Evolutionary conservation across 2,113 vertebrate species (phyloP), one percentile per base, ranked within the genome.

Genomic region (Corythaixoides concolor): DNA sequence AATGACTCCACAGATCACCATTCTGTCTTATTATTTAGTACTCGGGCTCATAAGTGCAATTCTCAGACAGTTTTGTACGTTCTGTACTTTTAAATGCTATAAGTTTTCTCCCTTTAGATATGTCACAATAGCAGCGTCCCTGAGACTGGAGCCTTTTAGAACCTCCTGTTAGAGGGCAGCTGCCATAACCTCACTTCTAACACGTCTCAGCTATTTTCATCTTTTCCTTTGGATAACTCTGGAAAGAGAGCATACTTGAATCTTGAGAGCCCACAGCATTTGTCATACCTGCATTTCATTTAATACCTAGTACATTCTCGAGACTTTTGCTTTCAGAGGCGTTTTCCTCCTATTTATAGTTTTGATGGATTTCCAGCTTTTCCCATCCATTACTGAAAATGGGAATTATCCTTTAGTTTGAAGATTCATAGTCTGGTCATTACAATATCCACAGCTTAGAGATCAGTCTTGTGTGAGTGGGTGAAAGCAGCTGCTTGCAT

Each of bases 391-490:
- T 91, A 79, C 69, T 43, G 66, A 68, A 62, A 85, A 87, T 6
- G 15, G 74, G 93, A 95, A 96, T 95, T 95, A 96, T 95, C 94
- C 92, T 94, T 93, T 89, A 85, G 67, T 94, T 76, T 94, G 92
- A 91, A 92, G 91, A 92, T 91, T 94, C 88, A 45, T 69, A 33
- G 69, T 79, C 59, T 62, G 53, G 66, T 79, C 74, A 41, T 96
- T 89, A 52, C 66, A 92, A 69, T 50, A 93, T 39, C 74, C 74
- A 43, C 45, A 45, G 68, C 73, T 89, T 75, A 47, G 47, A 89
- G 73, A 82, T 90, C 66, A 85, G 62, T 62, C 77, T 80, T 59
- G 47, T 59, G 70, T 66, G 66, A 92, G 63, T 7, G 4, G 62
- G 9, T 23, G 49, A 64, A 85, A 0, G 2, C 64, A 55, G n/a